Percentiles rank a stretch among this genome's conserved stretches.
Conservation (phyloP, 2,113 vertebrate genomes). For the Gnathonemus echidnorhynchus region DNA sequence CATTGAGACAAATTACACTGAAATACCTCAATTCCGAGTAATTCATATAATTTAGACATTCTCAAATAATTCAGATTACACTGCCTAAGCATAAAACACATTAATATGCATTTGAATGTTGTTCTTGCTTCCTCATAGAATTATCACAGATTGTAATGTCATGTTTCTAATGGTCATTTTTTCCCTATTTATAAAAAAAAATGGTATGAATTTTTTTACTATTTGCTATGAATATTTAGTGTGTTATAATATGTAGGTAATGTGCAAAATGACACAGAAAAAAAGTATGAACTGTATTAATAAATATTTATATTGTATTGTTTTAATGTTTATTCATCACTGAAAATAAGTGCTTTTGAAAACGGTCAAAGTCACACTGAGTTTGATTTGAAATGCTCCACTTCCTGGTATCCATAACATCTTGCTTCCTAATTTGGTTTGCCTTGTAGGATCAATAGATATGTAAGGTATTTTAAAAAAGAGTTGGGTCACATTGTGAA, state of each 20-base stretch:
- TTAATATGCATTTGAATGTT: not conserved
- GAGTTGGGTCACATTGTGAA: slow-evolving; percentile 48
- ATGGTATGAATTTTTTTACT: not conserved
- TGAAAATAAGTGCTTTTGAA: not conserved
- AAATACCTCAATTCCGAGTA: not conserved
- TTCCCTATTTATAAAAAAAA: not conserved
- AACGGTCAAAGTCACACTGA: not conserved
- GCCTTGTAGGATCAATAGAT: slow-evolving; percentile 47
- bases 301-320: not conserved
- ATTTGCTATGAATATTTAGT: not conserved
- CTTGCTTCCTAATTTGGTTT: slow-evolving; percentile 48
- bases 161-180: not conserved
- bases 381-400: not conserved
- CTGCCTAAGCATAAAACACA: not conserved
- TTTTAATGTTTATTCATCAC: not conserved
- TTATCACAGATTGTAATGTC: not conserved
- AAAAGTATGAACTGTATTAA: not conserved
- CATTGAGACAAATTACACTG: not conserved
- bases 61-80: not conserved
- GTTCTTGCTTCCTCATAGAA: not conserved
- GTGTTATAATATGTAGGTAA: not conserved
- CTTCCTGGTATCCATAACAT: slow-evolving; percentile 37
- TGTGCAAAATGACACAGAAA: not conserved
- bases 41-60: not conserved
- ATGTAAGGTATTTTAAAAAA: slow-evolving; percentile 30